Base-by-base conservation (phyloP, 2,888 invertebrate species). In the Dilophus febrilis region DNA sequence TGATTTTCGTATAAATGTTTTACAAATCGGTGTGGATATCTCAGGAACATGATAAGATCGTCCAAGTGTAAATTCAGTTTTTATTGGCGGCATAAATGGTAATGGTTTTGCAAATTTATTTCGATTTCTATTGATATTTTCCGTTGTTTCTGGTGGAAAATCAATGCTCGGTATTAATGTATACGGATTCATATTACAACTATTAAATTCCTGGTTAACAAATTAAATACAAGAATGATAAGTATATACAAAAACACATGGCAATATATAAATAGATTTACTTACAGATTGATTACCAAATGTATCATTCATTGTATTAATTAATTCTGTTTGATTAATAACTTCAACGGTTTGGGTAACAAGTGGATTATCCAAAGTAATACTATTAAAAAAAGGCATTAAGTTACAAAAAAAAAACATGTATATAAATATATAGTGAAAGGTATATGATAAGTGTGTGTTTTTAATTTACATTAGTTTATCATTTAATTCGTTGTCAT, bases 311-410 rank as follows among this genome's bases (percentile, higher is more conserved):
- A 61, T 49, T 1, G 57, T 57, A 38, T 58, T 58, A 18, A 61
- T 47, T 50, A 59, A 53, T 46, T 61, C 61, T 1, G 59, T 60
- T 47, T 61, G 61, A 36, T 61, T 59, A 59, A 61, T 61, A 14
- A 61, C 59, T 48, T 61, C 61, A 27, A 61, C 56, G 6, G 61
- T 61, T 50, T 61, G 61, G 10, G 59, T 60, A 3, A 61, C 55
- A 17, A 61, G 42, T 0, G 59, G 55, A 45, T 59, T 59, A 31
- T 52, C 55, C 1, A 60, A 47, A 47, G 54, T 53, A 4, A 61
- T 13, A 3, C 40, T 40, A 6, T 22, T 6, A 22, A 22, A 6
- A 22, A 22, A n/a, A n/a, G n/a, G n/a, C n/a, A n/a, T n/a, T n/a
- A n/a, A n/a, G n/a, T n/a, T n/a, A n/a, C n/a, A n/a, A n/a, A n/a